Conservation (phyloP, 2,888 invertebrate genomes). For the Lingula anatina region DNA sequence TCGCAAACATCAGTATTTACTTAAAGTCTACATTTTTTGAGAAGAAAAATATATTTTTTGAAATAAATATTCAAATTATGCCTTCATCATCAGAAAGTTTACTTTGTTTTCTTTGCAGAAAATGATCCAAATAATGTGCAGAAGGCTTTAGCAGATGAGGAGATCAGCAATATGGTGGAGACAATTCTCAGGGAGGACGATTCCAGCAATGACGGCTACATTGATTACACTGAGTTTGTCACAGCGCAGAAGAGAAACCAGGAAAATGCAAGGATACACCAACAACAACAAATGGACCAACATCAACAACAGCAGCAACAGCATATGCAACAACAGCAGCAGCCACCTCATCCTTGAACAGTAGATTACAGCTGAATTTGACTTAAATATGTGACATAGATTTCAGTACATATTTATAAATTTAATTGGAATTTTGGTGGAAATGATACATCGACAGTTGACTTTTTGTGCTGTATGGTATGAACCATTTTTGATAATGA, state of each 20-base stretch:
- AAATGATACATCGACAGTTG: too few species aligned
- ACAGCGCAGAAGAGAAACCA: slow-evolving; percentile 25
- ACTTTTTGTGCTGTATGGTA: too few species aligned
- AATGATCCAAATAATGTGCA: background rate
- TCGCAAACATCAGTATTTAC: too few species aligned
- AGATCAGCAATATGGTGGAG: slow-evolving; percentile 36
- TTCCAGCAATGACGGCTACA: slow-evolving; percentile 32
- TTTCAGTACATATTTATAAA: background rate
- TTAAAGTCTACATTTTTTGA: too few species aligned
- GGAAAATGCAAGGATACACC: slow-evolving; percentile 1
- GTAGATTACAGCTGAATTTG: background rate
- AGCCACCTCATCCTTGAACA: background rate
- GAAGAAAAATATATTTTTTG: too few species aligned
- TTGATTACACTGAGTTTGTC: slow-evolving; percentile 39
- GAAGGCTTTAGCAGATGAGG: slow-evolving; percentile 18
- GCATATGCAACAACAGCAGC: background rate
- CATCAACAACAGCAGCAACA: slow-evolving; percentile 3
- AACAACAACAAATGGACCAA: slow-evolving; percentile 4
- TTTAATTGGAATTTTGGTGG: too few species aligned
- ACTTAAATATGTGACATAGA: background rate
- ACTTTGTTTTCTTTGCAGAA: too few species aligned
- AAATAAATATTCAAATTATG: too few species aligned
- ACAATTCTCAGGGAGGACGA: slow-evolving; percentile 33
- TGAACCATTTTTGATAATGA: too few species aligned
- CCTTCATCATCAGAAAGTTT: too few species aligned